Percentiles rank a stretch among this genome's conserved stretches.
phyloP scores from a whole-genome alignment of 2,113 vertebrate genomes.

The Cynocephalus volans region DNA sequence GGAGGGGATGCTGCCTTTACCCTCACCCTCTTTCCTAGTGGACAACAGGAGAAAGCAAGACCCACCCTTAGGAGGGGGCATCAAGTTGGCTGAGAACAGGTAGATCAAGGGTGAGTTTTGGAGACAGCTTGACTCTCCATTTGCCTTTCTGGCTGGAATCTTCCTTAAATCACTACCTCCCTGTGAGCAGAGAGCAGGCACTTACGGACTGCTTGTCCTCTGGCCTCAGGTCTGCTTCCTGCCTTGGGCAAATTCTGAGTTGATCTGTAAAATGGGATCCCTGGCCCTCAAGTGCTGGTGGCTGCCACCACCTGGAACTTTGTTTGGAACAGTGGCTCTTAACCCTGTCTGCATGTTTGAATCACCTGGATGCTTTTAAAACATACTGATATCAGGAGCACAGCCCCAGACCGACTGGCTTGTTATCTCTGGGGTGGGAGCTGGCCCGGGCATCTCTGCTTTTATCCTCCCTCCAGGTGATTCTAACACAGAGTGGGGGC shows the following conservation, averaged over 20 bases:
- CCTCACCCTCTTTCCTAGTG: background rate
- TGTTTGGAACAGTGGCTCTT: background rate
- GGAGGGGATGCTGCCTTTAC: background rate
- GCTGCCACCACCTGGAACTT: background rate
- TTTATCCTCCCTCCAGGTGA: background rate
- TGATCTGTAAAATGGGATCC: background rate
- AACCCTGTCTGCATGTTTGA: background rate
- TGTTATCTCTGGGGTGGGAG: background rate
- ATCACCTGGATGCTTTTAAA: background rate
- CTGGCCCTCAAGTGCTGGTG: background rate
- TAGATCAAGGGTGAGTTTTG: background rate
- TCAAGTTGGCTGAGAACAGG: background rate
- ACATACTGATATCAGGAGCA: background rate
- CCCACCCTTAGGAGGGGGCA: background rate
- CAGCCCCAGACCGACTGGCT: background rate
- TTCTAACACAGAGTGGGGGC: background rate
- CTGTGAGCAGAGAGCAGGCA: background rate
- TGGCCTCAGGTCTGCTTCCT: background rate
- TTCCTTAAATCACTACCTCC: background rate
- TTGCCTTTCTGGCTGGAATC: background rate
- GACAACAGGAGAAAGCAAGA: background rate
- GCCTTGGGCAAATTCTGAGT: background rate
- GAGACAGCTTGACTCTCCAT: fast-evolving
- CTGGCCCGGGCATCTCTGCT: background rate
- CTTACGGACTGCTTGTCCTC: background rate